A percentile compares a stretch with the other conserved stretches of the same genome.
Conservation (phyloP, 1,140 invertebrate species). For the Dendrolimus kikuchii region DNA sequence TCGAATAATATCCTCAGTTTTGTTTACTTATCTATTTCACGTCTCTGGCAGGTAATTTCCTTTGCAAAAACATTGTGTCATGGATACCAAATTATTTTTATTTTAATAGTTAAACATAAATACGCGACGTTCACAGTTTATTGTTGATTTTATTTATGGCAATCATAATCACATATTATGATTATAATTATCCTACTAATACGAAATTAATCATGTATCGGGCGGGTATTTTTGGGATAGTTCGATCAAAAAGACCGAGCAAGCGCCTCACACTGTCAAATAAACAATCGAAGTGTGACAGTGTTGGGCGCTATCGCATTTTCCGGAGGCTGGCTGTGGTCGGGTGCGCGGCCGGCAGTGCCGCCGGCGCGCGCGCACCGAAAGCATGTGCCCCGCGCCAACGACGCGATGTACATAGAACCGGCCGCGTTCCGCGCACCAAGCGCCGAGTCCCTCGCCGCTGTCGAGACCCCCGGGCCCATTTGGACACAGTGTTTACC, state of each 20-base stretch:
- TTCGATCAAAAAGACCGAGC: conserved; percentile 27
- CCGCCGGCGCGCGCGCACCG: conserved; percentile 63
- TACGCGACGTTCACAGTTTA: too few relatives aligned
- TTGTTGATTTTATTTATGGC: too few relatives aligned
- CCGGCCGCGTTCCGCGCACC: conserved; percentile 63
- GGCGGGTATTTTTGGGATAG: too few relatives aligned
- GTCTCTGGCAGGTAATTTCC: conserved; percentile 3
- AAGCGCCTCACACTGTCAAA: conserved; percentile 38
- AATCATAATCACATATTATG: too few relatives aligned
- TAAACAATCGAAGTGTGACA: conserved; percentile 59
- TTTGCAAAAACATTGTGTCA: background rate
- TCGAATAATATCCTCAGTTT: conserved; percentile 22
- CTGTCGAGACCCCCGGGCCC: conserved; percentile 23
- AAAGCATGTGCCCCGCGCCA: conserved; percentile 62
- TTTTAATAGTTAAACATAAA: background rate
- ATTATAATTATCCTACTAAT: too few relatives aligned
- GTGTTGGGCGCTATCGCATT: conserved; percentile 54
- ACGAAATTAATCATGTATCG: too few relatives aligned
- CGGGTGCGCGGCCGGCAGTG: conserved; percentile 46
- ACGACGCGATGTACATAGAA: conserved; percentile 64
- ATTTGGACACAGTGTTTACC: conserved; percentile 70
- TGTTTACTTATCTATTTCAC: conserved; percentile 17
- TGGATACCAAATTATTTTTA: background rate
- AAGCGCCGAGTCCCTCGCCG: conserved; percentile 60
- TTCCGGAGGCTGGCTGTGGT: conserved; percentile 50